Conservation (phyloP, 2,888 invertebrate species). For the Patella caerulea region DNA sequence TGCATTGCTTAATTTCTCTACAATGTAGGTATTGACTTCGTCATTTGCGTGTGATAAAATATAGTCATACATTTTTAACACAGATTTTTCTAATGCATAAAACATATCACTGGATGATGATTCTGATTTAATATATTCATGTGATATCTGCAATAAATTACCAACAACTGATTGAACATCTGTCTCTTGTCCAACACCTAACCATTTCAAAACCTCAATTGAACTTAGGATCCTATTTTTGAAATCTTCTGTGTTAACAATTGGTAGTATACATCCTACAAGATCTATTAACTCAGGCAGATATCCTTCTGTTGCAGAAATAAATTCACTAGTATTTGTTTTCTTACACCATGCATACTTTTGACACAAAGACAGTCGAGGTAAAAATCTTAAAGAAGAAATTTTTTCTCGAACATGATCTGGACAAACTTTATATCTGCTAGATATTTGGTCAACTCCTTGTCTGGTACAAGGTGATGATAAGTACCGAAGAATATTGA, state of each 20-base stretch:
- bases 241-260: neutral
- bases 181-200: neutral
- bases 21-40: neutral
- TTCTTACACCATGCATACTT: neutral
- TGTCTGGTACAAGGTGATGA: neutral
- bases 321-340: neutral
- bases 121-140: neutral
- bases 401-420: neutral
- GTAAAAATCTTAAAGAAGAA: slow-evolving; percentile 20
- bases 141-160: neutral
- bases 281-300: neutral
- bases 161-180: neutral
- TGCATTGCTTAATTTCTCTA: neutral
- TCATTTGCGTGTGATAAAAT: neutral
- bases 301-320: neutral
- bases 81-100: neutral
- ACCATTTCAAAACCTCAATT: neutral
- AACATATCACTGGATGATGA: neutral
- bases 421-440: slow-evolving; percentile 3
- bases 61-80: neutral
- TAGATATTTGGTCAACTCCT: neutral
- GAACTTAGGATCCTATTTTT: neutral
- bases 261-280: neutral
- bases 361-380: neutral
- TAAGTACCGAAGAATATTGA: too few relatives aligned